phyloP scores from a whole-genome alignment of 1,140 invertebrate species.

The Drosophila kanapiae region DNA sequence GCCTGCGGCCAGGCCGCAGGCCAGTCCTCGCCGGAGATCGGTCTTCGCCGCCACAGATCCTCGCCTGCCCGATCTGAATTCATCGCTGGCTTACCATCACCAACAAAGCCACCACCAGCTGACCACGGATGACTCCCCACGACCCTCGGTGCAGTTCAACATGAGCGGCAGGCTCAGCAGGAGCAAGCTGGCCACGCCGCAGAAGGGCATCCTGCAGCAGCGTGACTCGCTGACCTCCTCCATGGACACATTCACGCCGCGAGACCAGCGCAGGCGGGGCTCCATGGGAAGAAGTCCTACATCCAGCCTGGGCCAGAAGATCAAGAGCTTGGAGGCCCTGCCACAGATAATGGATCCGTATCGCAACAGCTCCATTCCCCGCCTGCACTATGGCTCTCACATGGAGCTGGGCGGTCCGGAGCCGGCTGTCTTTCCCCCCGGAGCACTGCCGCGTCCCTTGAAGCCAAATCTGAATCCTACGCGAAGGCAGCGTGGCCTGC shows the following conservation, averaged over 20 bases:
- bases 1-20: conserved; percentile 36
- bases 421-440: conserved; percentile 70
- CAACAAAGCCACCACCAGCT: conserved; percentile 3
- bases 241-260: conserved; percentile 75
- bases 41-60: conserved; percentile 44
- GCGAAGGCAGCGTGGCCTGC: conserved; percentile 70
- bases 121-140: conserved; percentile 73
- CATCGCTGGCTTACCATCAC: conserved; percentile 16
- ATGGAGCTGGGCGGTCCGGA: conserved; percentile 64
- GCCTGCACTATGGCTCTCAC: conserved; percentile 65
- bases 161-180: conserved; percentile 75
- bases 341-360: conserved; percentile 70
- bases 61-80: conserved; percentile 62
- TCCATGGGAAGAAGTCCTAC: conserved; percentile 37
- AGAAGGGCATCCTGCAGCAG: conserved; percentile 79
- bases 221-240: conserved; percentile 74
- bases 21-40: conserved; percentile 64
- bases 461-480: conserved; percentile 83
- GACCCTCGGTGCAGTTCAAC: conserved; percentile 82
- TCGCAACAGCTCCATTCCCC: conserved; percentile 72
- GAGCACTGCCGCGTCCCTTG: conserved; percentile 72
- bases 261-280: conserved; percentile 42
- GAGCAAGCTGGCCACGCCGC: conserved; percentile 68
- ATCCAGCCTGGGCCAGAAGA: conserved; percentile 47
- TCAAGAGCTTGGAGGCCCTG: conserved; percentile 73